These are phyloP conservation scores for Morone saxatilis DNA, from an alignment of 2,113 vertebrate genomes.

Conservation along the genomic window DNA sequence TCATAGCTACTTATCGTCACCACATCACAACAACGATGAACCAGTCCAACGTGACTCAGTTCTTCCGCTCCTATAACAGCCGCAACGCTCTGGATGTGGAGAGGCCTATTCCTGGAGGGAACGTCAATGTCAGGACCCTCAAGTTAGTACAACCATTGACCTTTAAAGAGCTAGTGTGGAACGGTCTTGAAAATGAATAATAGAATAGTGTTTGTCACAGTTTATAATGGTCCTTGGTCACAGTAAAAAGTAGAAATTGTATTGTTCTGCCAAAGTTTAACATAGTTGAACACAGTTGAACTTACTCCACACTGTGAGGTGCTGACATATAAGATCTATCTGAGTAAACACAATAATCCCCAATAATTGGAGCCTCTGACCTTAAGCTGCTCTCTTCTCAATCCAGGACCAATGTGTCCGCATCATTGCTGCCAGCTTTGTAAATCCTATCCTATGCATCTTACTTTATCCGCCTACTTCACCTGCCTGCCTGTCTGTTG, in stretches of 20 bases:
- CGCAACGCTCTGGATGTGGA: constrained; percentile 92
- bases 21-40: constrained; percentile 92
- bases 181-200: not conserved
- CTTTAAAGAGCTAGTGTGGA: not conserved
- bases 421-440: no score
- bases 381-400: no score
- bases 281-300: not conserved
- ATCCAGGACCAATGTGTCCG: not conserved
- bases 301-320: not conserved
- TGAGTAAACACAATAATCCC: not conserved
- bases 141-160: constrained; percentile 76
- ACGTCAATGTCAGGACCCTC: constrained; percentile 85
- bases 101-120: constrained; percentile 87
- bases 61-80: constrained; percentile 93
- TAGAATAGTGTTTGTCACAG: not conserved
- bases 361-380: not conserved
- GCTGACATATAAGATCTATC: no score
- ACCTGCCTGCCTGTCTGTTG: not conserved
- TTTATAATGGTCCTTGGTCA: not conserved
- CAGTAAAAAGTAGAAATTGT: not conserved
- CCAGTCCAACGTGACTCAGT: constrained; percentile 91
- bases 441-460: not conserved
- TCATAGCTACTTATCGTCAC: constrained; percentile 93
- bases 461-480: not conserved
- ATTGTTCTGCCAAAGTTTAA: no score